Conservation (phyloP, 2,113 vertebrate species). For the Pleuronectes platessa region DNA sequence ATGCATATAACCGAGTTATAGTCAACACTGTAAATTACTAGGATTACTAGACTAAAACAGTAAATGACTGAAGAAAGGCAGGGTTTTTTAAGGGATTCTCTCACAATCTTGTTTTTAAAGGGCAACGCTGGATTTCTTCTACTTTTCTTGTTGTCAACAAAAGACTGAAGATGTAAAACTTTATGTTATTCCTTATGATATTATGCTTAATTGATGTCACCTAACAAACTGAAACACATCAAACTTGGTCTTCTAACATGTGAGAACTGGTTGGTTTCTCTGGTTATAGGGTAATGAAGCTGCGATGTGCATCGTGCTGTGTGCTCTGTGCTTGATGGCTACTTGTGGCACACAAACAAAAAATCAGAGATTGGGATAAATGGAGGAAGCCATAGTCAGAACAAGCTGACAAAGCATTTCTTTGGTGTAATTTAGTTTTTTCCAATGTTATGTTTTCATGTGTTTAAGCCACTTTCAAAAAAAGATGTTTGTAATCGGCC, state of each 20-base stretch:
- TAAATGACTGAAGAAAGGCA: background rate
- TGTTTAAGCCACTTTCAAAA: background rate
- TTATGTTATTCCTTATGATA: background rate
- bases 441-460: background rate
- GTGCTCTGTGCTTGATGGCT: background rate
- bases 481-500: conserved; percentile 1
- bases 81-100: background rate
- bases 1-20: background rate
- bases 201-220: background rate
- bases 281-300: background rate
- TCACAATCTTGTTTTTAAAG: background rate
- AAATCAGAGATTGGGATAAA: background rate
- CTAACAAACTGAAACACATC: background rate
- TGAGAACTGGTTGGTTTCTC: conserved; percentile 3
- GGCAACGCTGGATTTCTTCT: background rate
- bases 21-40: too few relatives aligned
- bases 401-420: conserved; percentile 16
- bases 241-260: background rate
- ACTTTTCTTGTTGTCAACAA: background rate
- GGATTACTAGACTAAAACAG: background rate
- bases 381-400: conserved; percentile 38
- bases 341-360: too few relatives aligned
- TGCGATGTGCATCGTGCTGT: background rate
- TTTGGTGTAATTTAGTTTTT: background rate
- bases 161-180: background rate